Evolutionary conservation across 2,888 invertebrate genomes (phyloP).

Genomic region (Phytoseiulus persimilis): DNA sequence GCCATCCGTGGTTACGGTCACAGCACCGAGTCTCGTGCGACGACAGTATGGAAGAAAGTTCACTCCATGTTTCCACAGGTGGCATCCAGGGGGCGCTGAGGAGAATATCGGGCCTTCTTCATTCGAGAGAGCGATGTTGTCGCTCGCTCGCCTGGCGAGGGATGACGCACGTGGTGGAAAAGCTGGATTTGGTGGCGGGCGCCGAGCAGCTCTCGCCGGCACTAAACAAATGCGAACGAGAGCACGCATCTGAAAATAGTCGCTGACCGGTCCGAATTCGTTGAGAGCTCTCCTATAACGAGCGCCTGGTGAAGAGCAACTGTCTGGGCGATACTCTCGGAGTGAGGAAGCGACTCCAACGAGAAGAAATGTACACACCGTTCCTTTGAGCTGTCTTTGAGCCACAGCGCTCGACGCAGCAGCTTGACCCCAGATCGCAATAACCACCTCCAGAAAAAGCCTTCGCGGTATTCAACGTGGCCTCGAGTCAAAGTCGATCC

Average conservation of each 20-base stretch:
- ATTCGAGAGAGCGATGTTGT: background rate
- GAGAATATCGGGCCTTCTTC: background rate
- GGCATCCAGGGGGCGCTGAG: background rate
- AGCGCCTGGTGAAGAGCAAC: background rate
- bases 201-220: background rate
- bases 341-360: background rate
- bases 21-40: background rate
- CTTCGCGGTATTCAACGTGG: too few species aligned
- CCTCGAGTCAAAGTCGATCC: too few species aligned
- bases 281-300: background rate
- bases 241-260: background rate
- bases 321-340: background rate
- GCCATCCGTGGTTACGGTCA: background rate
- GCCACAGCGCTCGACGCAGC: too few species aligned
- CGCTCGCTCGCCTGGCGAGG: background rate
- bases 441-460: too few species aligned
- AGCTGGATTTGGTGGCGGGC: background rate
- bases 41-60: background rate
- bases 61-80: background rate
- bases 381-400: too few species aligned
- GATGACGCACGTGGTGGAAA: background rate
- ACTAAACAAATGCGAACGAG: background rate
- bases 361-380: background rate
- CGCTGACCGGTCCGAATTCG: background rate
- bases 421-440: too few species aligned